Evolutionary conservation across 2,113 vertebrate genomes (phyloP), one percentile per base, ranked within the genome.

Genomic region (Patagioenas fasciata): DNA sequence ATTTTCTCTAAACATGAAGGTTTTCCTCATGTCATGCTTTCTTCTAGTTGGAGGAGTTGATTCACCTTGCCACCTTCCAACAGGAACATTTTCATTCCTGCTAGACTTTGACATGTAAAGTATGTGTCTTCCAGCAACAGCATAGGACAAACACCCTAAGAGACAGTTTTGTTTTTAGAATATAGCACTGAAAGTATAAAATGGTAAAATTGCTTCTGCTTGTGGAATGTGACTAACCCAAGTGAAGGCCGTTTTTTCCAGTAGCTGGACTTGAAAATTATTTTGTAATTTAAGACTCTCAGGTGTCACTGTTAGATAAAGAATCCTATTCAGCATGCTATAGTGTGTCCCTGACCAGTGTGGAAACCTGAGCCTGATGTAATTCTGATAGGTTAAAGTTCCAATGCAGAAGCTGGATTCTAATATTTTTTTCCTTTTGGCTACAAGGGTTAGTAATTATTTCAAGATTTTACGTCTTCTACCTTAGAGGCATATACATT

Each of bases 261-360:
- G 87, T 19, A 94, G 91, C 26, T 91, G 64, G 90, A 69, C 70
- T 95, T 96, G 88, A 92, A 97, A 97, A 96, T 97, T 92, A 97
- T 95, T 95, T 95, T 96, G 92, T 95, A 97, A 96, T 97, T 97
- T 96, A 96, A 93, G 93, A 96, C 91, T 96, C 89, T 96, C 94
- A 97, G 97, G 97, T 97, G 97, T 94, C 96, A 96, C 57, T 83
- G 82, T 70, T 80, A 97, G 97, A 97, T 97, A 97, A 97, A 96
- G 92, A 95, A 95, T 96, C 82, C 84, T 72, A 42, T 92, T 96
- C 90, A 80, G 73, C 61, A 77, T 88, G 75, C 73, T 57, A 17
- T 53, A 74, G 53, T 16, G 2, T 93, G 70, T 93, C 56, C 60
- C 60, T 89, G 82, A 74, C 60, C 53, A 54, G 64, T 62, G 80